phyloP scores from a whole-genome alignment of 2,797 vertebrate genomes.

The Sebastes vulpes region DNA sequence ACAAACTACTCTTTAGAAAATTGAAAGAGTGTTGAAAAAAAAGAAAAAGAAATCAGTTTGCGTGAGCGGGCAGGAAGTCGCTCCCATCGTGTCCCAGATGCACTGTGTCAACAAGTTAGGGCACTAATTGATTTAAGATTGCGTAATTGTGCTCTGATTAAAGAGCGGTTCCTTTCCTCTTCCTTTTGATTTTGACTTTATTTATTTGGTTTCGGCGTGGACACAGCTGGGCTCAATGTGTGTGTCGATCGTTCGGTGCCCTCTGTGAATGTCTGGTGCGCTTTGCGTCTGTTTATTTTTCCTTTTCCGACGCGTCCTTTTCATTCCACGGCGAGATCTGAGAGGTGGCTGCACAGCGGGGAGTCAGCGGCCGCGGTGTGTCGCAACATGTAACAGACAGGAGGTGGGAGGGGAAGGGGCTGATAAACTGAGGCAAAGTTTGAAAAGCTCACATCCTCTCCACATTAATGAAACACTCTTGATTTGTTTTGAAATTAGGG shows the following conservation, averaged over 20 bases:
- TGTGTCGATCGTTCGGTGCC: slow-evolving; percentile 79
- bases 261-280: slow-evolving; percentile 72
- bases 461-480: background rate
- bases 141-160: slow-evolving; percentile 85
- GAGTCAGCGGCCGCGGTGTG: slow-evolving; percentile 7
- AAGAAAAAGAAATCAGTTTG: slow-evolving; percentile 3
- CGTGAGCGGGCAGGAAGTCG: slow-evolving; percentile 67
- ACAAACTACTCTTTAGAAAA: slow-evolving; percentile 36
- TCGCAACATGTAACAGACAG: slow-evolving; percentile 17
- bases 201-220: slow-evolving; percentile 84
- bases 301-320: slow-evolving; percentile 76
- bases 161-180: slow-evolving; percentile 74
- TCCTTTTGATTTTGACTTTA: slow-evolving; percentile 83
- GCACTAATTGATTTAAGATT: slow-evolving; percentile 85
- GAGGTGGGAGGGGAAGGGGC: background rate
- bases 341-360: slow-evolving; percentile 36
- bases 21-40: background rate
- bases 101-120: slow-evolving; percentile 77
- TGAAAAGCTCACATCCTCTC: background rate
- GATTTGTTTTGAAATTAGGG: background rate
- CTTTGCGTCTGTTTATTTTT: slow-evolving; percentile 86
- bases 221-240: slow-evolving; percentile 89
- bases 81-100: slow-evolving; percentile 78
- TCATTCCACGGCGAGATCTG: slow-evolving; percentile 50
- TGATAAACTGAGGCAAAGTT: background rate